Conservation (phyloP, 2,888 invertebrate species). For the Agrotis clavis region DNA sequence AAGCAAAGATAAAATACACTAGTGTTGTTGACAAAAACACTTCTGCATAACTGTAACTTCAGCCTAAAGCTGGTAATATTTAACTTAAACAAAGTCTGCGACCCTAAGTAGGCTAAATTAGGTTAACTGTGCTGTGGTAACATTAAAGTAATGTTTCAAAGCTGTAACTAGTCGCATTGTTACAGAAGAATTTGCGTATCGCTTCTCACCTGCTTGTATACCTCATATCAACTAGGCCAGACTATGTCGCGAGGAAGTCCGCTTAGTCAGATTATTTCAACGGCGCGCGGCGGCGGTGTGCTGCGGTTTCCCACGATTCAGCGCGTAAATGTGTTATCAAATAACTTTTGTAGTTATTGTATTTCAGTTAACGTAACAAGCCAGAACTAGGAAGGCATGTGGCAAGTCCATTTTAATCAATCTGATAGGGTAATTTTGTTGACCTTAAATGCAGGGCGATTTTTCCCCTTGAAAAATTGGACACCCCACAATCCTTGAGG, state of each 20-base stretch:
- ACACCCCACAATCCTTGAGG: too few relatives aligned
- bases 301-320: conserved; percentile 10
- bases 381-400: too few relatives aligned
- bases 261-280: conserved; percentile 27
- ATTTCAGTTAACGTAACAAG: not conserved
- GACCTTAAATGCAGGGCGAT: too few relatives aligned
- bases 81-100: not conserved
- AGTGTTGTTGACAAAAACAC: not conserved
- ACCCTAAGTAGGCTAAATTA: conserved; percentile 11
- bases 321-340: conserved; percentile 15
- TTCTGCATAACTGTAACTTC: not conserved
- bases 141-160: not conserved
- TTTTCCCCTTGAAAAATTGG: too few relatives aligned
- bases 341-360: not conserved
- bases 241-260: conserved; percentile 31
- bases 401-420: too few relatives aligned
- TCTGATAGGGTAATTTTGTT: too few relatives aligned
- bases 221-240: conserved; percentile 36
- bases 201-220: conserved; percentile 7
- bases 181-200: conserved; percentile 44
- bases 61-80: not conserved
- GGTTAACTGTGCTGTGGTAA: conserved; percentile 1
- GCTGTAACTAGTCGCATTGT: conserved; percentile 24
- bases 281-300: not conserved
- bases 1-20: not conserved